phyloP scores from a whole-genome alignment of 2,113 vertebrate species.

The Ursus arctos region DNA sequence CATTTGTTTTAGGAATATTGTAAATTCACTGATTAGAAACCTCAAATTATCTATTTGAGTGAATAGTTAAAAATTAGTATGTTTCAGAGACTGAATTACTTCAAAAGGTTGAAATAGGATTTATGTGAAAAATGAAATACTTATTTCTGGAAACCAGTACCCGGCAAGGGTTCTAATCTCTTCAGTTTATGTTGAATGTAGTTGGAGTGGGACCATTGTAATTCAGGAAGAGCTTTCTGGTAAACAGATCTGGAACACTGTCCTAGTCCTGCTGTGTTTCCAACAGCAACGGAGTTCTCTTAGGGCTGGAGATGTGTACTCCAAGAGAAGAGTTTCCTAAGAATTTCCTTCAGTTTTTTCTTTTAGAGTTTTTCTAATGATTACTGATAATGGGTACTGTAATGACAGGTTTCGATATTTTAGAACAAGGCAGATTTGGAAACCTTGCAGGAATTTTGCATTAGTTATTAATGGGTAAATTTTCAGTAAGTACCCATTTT shows the following conservation, averaged over 20 bases:
- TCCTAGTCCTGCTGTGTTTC: background rate
- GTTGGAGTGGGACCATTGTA: background rate
- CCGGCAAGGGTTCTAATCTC: background rate
- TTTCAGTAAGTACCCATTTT: constrained; percentile 24
- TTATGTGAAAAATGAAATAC: background rate
- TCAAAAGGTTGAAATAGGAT: background rate
- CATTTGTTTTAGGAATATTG: constrained; percentile 28
- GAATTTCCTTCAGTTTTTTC: background rate
- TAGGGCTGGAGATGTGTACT: background rate
- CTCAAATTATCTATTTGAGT: background rate
- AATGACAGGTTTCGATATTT: background rate
- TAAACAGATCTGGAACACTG: background rate
- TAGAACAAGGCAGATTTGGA: background rate
- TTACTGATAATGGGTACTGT: background rate
- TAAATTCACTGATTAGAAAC: background rate
- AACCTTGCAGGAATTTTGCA: constrained; percentile 31
- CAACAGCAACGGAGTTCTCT: background rate
- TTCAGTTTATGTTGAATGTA: background rate
- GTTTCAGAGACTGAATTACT: constrained; percentile 26
- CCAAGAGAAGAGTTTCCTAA: constrained; percentile 21
- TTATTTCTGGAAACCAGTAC: background rate
- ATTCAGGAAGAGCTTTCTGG: background rate
- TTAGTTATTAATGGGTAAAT: background rate
- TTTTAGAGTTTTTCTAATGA: background rate
- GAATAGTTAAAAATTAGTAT: constrained; percentile 27